A percentile compares a stretch with the other conserved stretches of the same genome.
Evolutionary conservation across 2,113 vertebrate genomes (phyloP).

Genomic region (Caranx melampygus): DNA sequence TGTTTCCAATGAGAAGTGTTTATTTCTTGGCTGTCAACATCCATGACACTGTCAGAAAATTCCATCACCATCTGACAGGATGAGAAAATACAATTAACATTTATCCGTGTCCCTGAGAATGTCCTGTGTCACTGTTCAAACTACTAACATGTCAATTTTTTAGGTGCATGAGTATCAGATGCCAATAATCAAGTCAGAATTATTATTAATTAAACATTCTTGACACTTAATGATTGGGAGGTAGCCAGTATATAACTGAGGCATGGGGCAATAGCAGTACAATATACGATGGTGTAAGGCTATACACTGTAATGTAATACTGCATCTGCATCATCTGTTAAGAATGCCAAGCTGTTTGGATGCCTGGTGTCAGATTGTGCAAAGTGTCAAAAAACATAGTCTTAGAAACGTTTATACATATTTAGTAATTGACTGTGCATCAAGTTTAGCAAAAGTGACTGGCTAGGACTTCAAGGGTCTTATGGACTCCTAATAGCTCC

Average conservation of each 20-base stretch:
- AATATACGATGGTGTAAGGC: background rate
- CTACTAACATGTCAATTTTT: background rate
- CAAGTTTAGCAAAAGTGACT: background rate
- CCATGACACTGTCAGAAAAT: conserved; percentile 92
- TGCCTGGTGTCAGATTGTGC: background rate
- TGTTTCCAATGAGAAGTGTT: conserved; percentile 90
- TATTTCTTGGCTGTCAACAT: conserved; percentile 90
- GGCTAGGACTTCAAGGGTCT: background rate
- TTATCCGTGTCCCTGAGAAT: background rate
- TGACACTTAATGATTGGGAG: background rate
- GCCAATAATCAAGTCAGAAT: background rate
- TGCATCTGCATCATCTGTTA: background rate
- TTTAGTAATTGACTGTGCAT: background rate
- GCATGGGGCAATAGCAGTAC: background rate
- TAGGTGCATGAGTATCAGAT: background rate
- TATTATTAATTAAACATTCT: background rate
- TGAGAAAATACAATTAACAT: conserved; percentile 1
- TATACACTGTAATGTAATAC: background rate
- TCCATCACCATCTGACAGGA: conserved; percentile 97
- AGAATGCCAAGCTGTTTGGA: background rate
- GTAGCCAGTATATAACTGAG: background rate
- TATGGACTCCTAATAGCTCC: background rate
- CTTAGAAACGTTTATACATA: too few relatives aligned
- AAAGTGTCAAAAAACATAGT: background rate
- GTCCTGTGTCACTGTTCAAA: background rate